A percentile compares a stretch with the other conserved stretches of the same genome.
phyloP scores from a whole-genome alignment of 1,140 invertebrate genomes.

The Dreissena rostriformis region DNA sequence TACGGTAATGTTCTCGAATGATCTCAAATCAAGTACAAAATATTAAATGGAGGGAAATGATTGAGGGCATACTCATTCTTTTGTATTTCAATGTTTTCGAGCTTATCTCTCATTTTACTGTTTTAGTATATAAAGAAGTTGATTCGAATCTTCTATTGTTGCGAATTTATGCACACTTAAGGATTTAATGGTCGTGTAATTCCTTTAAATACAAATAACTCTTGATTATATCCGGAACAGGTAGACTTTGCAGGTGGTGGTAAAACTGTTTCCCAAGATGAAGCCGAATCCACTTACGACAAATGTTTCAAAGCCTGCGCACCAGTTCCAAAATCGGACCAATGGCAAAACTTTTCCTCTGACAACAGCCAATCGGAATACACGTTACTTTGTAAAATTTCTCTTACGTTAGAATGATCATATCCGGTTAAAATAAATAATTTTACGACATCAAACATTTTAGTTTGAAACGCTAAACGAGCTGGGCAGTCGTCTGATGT shows the following conservation, averaged over 20 bases:
- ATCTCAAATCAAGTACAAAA: no score
- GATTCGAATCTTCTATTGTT: no score
- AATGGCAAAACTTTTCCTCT: slow-evolving; percentile 53
- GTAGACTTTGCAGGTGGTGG: slow-evolving; percentile 61
- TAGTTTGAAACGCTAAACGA: slow-evolving; percentile 55
- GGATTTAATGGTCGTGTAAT: slow-evolving; percentile 61
- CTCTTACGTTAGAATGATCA: slow-evolving; percentile 63
- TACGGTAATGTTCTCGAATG: no score
- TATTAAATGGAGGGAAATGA: no score
- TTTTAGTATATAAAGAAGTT: no score
- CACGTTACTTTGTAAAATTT: slow-evolving; percentile 43
- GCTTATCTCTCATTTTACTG: no score
- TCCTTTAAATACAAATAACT: slow-evolving; percentile 66
- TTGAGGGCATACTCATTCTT: no score
- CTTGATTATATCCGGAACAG: slow-evolving; percentile 63
- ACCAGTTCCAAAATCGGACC: slow-evolving; percentile 59
- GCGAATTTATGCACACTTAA: not conserved
- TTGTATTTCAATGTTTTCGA: no score
- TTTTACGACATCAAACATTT: slow-evolving; percentile 61
- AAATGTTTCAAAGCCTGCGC: slow-evolving; percentile 65
- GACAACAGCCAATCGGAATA: slow-evolving; percentile 45
- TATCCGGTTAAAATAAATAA: slow-evolving; percentile 71
- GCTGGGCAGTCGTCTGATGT: slow-evolving; percentile 60
- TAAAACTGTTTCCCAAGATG: slow-evolving; percentile 64
- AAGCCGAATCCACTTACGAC: slow-evolving; percentile 70